Conservation (phyloP, 2,113 vertebrate genomes). For the Nothoprocta perdicaria region DNA sequence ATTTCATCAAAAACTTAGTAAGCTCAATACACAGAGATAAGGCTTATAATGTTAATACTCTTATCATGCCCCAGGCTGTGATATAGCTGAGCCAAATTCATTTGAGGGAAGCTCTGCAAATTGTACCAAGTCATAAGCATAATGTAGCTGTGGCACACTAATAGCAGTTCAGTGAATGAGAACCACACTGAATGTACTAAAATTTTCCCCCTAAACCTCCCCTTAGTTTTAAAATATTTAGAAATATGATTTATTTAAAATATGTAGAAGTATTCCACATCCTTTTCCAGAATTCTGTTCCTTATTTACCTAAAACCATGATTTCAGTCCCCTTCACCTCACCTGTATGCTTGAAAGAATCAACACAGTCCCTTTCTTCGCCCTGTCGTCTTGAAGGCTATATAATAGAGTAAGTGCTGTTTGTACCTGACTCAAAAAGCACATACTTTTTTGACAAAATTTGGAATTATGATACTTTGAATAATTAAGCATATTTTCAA, state of each 20-base stretch:
- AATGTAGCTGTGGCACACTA: not conserved
- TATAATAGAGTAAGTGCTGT: not conserved
- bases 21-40: slow-evolving; percentile 41
- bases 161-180: not conserved
- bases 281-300: not conserved
- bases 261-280: not conserved
- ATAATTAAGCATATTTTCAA: not conserved
- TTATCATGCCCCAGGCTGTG: slow-evolving; percentile 15
- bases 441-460: not conserved
- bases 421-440: not conserved
- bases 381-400: not conserved
- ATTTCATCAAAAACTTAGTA: slow-evolving; percentile 51
- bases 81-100: not conserved
- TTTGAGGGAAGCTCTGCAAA: not conserved
- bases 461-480: not conserved
- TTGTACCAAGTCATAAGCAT: not conserved
- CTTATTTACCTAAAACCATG: not conserved
- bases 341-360: not conserved
- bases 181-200: not conserved
- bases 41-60: slow-evolving; percentile 27
- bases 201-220: not conserved
- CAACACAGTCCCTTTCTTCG: not conserved
- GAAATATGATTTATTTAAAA: too few relatives aligned
- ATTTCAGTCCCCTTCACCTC: not conserved
- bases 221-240: not conserved